Conservation (phyloP, 2,888 invertebrate species). For the Ectemnius continuus region DNA sequence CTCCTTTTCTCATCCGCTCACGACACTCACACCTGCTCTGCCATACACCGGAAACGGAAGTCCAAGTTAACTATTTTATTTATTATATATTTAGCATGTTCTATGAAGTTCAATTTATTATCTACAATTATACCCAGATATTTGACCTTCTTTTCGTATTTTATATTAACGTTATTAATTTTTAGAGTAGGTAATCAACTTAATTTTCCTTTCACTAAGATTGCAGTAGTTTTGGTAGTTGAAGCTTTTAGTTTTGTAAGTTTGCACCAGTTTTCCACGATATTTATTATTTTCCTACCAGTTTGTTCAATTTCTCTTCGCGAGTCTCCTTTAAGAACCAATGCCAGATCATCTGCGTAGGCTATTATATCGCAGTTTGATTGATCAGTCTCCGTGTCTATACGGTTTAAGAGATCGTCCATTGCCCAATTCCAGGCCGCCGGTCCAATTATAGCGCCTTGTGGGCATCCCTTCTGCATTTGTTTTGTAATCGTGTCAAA, state of each 20-base stretch:
- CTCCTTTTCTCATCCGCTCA: too few relatives aligned
- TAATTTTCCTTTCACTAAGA: slow-evolving; percentile 26
- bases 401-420: slow-evolving; percentile 30
- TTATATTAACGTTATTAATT: background rate
- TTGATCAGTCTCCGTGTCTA: background rate
- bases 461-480: slow-evolving; percentile 11
- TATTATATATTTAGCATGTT: slow-evolving; percentile 2
- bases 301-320: slow-evolving; percentile 4
- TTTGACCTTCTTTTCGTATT: background rate
- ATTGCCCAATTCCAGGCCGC: slow-evolving; percentile 3
- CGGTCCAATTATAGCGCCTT: slow-evolving; percentile 11
- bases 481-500: background rate
- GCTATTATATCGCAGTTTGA: slow-evolving; percentile 9
- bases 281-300: too few relatives aligned
- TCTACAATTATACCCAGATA: slow-evolving; percentile 26
- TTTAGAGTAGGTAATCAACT: slow-evolving; percentile 2
- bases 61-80: slow-evolving; percentile 6
- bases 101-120: slow-evolving; percentile 14
- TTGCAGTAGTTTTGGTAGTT: slow-evolving; percentile 8
- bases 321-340: slow-evolving; percentile 23
- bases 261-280: slow-evolving; percentile 32
- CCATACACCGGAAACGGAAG: too few relatives aligned
- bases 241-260: slow-evolving; percentile 22
- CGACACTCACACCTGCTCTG: too few relatives aligned
- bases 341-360: slow-evolving; percentile 35